A percentile compares a stretch with the other conserved stretches of the same genome.
These are phyloP conservation scores for Atherix ibis DNA, from an alignment of 2,888 invertebrate species.

Conservation along the genomic window DNA sequence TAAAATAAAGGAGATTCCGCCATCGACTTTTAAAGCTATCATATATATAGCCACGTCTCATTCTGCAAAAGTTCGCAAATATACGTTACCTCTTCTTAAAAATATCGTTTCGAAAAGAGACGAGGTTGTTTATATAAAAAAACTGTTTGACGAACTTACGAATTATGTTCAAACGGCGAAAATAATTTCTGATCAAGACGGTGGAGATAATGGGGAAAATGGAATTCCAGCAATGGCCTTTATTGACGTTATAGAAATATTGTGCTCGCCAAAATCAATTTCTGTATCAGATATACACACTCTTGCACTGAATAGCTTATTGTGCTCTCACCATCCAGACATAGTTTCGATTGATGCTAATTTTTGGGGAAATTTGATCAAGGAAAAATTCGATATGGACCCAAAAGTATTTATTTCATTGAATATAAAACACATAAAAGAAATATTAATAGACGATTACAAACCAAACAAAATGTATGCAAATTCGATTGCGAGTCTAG, in stretches of 20 bases:
- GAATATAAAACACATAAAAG: slow-evolving; percentile 41
- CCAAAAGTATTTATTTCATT: slow-evolving; percentile 40
- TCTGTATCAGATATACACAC: slow-evolving; percentile 36
- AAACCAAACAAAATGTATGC: slow-evolving; percentile 39
- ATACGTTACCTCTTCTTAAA: slow-evolving; percentile 44
- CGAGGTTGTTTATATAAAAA: slow-evolving; percentile 44
- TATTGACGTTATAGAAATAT: slow-evolving; percentile 21
- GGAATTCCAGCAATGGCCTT: slow-evolving; percentile 20
- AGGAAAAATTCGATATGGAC: slow-evolving; percentile 22
- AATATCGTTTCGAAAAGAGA: slow-evolving; percentile 42
- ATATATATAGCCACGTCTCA: slow-evolving; percentile 50
- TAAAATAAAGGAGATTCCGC: slow-evolving; percentile 47
- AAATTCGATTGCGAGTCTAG: slow-evolving; percentile 57
- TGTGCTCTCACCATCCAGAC: slow-evolving; percentile 61
- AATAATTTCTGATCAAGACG: slow-evolving; percentile 23
- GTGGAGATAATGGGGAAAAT: slow-evolving; percentile 16
- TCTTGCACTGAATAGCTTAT: slow-evolving; percentile 49
- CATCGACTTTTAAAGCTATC: slow-evolving; percentile 54
- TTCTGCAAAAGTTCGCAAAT: slow-evolving; percentile 42
- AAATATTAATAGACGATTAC: slow-evolving; percentile 44
- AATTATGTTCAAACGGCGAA: slow-evolving; percentile 49
- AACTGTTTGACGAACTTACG: slow-evolving; percentile 49
- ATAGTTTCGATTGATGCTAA: slow-evolving; percentile 40
- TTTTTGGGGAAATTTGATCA: slow-evolving; percentile 54
- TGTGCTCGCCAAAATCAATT: slow-evolving; percentile 21